phyloP scores from a whole-genome alignment of 53 echinoderm and acorn worm species.

The Glandiceps talaboti region DNA sequence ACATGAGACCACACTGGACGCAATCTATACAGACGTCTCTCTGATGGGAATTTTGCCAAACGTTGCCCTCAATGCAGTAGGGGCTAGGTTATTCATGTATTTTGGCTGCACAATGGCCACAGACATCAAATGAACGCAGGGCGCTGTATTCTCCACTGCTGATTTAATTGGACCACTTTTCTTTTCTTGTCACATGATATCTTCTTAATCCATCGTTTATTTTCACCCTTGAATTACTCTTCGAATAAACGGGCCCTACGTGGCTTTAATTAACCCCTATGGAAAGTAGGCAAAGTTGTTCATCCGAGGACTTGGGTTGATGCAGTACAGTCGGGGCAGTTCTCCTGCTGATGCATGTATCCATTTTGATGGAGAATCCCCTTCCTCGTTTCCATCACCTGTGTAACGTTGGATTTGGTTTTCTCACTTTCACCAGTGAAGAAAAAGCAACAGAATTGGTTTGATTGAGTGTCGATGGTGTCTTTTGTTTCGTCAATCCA shows the following conservation, averaged over 20 bases:
- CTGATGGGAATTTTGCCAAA: not conserved
- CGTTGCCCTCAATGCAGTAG: not conserved
- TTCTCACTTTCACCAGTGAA: too few relatives aligned
- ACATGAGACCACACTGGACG: not conserved
- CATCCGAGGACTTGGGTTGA: too few relatives aligned
- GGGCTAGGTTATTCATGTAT: not conserved
- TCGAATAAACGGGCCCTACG: not conserved
- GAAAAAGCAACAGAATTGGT: too few relatives aligned
- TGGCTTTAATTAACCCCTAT: not conserved
- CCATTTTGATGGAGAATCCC: too few relatives aligned
- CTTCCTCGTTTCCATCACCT: too few relatives aligned
- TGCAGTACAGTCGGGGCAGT: too few relatives aligned
- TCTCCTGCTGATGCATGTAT: too few relatives aligned
- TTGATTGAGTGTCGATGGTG: too few relatives aligned
- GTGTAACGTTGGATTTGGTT: too few relatives aligned
- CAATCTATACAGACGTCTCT: not conserved
- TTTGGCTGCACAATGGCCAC: not conserved
- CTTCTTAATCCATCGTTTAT: not conserved
- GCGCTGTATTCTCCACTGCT: not conserved
- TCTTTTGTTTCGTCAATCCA: too few relatives aligned
- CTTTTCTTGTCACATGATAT: not conserved
- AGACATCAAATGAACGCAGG: not conserved
- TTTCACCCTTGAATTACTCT: not conserved
- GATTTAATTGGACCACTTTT: not conserved
- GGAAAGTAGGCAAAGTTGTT: too few relatives aligned